Base-by-base conservation (phyloP, 2,888 invertebrate species). In the Ectemnius continuus region DNA sequence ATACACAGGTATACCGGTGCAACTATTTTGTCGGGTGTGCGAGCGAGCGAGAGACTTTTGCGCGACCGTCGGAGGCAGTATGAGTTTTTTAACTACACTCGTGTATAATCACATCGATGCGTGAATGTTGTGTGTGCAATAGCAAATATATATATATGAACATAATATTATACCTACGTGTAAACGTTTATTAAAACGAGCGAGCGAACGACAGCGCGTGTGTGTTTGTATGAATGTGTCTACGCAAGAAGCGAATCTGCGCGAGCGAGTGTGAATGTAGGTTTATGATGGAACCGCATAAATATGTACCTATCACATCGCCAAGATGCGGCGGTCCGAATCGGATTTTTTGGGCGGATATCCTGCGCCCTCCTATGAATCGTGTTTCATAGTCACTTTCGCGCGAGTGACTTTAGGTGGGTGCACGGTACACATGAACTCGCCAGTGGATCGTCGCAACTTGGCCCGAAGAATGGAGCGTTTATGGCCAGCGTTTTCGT, bases 281-380 rank as follows among this genome's bases (percentile, higher is more conserved):
- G 67, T 76, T 75, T 81, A 83, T 68, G 73, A 75, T 81, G 79
- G 81, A 81, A 82, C 81, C 73, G 75, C 83, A 81, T 82, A 81
- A 80, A 70, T 70, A 77, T 78, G 82, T 82, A 83, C 76, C 76
- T 83, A 82, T 73, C 70, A 74, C 57, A 11, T 36, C 59, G 76
- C 79, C 81, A 79, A 75, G 72, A 81, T 73, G 70, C 73, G 76
- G 13, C 76, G 79, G 73, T 82, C 82, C 69, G 66, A 48, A 61
- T 67, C 73, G 74, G 63, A 58, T 63, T 36, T 36, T 36, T 36
- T 36, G 1, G 36, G 36, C 8, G 11, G 36, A 36, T 36, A 36
- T 36, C 36, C 36, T 36, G 36, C 11, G 36, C 36, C 36, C 36
- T 23, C 36, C 4, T 11, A 36, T 36, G 36, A 36, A 36, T 36